Percentiles rank a stretch among this genome's conserved stretches.
These are phyloP conservation scores for Taenaris catops DNA, from an alignment of 2,888 invertebrate species.

Conservation along the genomic window DNA sequence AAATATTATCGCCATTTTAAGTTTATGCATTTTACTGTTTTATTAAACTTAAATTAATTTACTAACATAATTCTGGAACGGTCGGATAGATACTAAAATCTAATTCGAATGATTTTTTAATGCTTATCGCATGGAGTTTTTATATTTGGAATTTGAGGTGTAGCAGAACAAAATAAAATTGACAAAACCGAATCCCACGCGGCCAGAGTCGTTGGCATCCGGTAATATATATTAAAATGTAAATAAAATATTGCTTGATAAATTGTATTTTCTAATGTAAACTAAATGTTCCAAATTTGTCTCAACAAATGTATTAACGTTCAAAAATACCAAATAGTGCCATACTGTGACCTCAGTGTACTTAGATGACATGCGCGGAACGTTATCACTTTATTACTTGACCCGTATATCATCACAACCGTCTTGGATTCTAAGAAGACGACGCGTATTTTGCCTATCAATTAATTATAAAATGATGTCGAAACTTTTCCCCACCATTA, in stretches of 20 bases:
- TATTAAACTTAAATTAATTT: too few relatives aligned
- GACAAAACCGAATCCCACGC: not conserved
- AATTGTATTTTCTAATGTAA: too few relatives aligned
- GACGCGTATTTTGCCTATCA: constrained; percentile 23
- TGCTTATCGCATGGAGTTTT: too few relatives aligned
- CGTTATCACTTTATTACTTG: constrained; percentile 46
- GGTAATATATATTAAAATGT: not conserved
- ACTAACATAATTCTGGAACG: too few relatives aligned
- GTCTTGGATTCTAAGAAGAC: constrained; percentile 28
- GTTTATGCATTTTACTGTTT: too few relatives aligned
- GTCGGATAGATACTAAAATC: too few relatives aligned
- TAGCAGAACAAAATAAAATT: not conserved
- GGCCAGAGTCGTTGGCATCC: not conserved
- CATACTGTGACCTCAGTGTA: constrained; percentile 19
- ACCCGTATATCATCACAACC: constrained; percentile 42
- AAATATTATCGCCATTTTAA: too few relatives aligned
- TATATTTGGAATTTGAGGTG: too few relatives aligned
- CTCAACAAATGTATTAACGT: too few relatives aligned
- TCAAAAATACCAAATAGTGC: constrained; percentile 10
- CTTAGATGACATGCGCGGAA: constrained; percentile 50
- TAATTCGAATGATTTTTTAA: too few relatives aligned
- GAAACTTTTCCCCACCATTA: not conserved
- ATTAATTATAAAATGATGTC: constrained; percentile 7
- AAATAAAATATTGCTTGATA: too few relatives aligned
- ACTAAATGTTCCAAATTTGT: not conserved